These are phyloP conservation scores for Sphecodes monilicornis DNA, from an alignment of 2,888 invertebrate genomes.

Conservation along the genomic window DNA sequence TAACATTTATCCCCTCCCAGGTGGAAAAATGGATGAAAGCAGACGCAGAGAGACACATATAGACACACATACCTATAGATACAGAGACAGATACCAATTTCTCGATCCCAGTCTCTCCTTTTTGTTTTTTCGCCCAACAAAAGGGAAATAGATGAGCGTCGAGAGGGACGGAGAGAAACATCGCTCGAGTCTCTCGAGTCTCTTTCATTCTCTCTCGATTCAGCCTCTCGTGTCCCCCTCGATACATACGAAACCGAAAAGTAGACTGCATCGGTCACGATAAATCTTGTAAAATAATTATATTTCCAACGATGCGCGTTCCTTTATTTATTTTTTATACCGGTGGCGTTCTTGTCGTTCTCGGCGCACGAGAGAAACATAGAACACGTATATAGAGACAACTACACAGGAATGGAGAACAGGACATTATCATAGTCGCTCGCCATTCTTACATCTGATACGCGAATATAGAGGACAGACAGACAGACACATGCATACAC, in stretches of 20 bases:
- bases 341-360: constrained; percentile 49
- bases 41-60: not conserved
- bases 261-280: constrained; percentile 67
- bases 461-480: not conserved
- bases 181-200: constrained; percentile 22
- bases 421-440: constrained; percentile 21
- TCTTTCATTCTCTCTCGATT: constrained; percentile 52
- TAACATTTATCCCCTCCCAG: constrained; percentile 55
- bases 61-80: not conserved
- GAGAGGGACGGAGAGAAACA: constrained; percentile 36
- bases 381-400: not conserved
- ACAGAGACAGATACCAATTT: constrained; percentile 9
- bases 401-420: constrained; percentile 3
- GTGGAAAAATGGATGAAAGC: constrained; percentile 23
- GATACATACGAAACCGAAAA: constrained; percentile 39
- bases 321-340: constrained; percentile 57
- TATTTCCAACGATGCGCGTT: constrained; percentile 57
- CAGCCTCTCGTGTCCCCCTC: constrained; percentile 17
- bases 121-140: constrained; percentile 40
- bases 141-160: not conserved
- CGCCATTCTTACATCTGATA: constrained; percentile 19
- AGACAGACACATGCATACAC: not conserved
- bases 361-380: constrained; percentile 29
- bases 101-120: constrained; percentile 32
- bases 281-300: constrained; percentile 68